phyloP scores from a whole-genome alignment of 1,140 invertebrate genomes.

The Adelges cooleyi region DNA sequence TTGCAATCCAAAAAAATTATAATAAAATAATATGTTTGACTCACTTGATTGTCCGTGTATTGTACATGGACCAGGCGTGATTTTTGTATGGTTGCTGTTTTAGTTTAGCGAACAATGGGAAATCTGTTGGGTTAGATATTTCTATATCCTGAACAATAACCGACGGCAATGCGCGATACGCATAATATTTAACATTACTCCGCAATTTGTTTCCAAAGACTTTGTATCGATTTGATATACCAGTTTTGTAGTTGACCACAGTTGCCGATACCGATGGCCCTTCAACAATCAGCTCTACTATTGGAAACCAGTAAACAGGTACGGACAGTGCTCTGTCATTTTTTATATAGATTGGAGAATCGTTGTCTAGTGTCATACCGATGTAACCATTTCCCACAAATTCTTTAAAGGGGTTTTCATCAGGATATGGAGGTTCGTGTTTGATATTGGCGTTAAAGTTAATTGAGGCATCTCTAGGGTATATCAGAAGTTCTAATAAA shows the following conservation, averaged over 20 bases:
- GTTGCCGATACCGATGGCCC: slow-evolving; percentile 44
- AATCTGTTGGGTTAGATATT: slow-evolving; percentile 56
- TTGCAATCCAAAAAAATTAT: neutral
- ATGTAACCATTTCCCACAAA: slow-evolving; percentile 71
- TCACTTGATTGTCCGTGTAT: slow-evolving; percentile 12
- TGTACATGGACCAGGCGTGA: slow-evolving; percentile 17
- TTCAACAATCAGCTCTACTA: slow-evolving; percentile 49
- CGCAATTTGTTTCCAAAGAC: slow-evolving; percentile 52
- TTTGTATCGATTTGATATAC: slow-evolving; percentile 56
- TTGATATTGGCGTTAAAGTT: slow-evolving; percentile 59
- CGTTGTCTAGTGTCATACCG: slow-evolving; percentile 50
- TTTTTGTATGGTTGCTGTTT: slow-evolving; percentile 2
- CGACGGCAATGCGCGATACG: slow-evolving; percentile 61
- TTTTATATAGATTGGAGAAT: slow-evolving; percentile 56
- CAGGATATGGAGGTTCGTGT: slow-evolving; percentile 43
- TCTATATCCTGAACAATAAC: slow-evolving; percentile 69
- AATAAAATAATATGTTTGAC: neutral
- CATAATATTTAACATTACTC: slow-evolving; percentile 59
- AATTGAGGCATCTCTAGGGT: slow-evolving; percentile 46
- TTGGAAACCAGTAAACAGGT: slow-evolving; percentile 58
- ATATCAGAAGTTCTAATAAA: slow-evolving; percentile 44
- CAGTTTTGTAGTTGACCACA: slow-evolving; percentile 53
- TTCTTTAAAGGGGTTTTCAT: slow-evolving; percentile 45
- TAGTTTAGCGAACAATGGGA: slow-evolving; percentile 3
- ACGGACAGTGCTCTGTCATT: slow-evolving; percentile 57